These are phyloP conservation scores for Rotaria macrura DNA, from an alignment of 2,888 invertebrate genomes.

Conservation along the genomic window DNA sequence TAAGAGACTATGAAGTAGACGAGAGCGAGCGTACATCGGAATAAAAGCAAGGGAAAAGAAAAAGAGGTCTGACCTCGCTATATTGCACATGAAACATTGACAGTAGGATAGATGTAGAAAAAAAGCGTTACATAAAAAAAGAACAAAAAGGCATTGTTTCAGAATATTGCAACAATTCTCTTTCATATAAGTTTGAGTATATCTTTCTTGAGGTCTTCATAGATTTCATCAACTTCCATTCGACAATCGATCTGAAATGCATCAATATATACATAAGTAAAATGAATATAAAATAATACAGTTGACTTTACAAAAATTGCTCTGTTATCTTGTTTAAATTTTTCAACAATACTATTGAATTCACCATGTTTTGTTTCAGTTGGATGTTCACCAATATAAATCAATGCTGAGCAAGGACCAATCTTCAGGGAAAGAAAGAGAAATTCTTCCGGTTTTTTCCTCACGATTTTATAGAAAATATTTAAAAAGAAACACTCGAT, in stretches of 20 bases:
- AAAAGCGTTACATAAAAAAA: background rate
- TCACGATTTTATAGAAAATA: no score
- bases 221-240: background rate
- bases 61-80: background rate
- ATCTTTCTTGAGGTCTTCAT: background rate
- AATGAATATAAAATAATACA: background rate
- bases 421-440: background rate
- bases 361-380: background rate
- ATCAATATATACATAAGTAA: background rate
- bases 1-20: background rate
- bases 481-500: background rate
- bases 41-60: background rate
- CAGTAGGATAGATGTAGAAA: background rate
- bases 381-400: background rate
- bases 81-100: background rate
- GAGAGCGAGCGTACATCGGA: background rate
- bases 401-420: background rate
- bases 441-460: background rate
- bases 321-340: background rate
- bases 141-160: background rate
- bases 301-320: background rate
- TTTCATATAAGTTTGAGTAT: background rate
- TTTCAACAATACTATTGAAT: background rate
- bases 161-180: background rate
- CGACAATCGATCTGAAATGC: background rate